Percentiles rank a stretch among this genome's conserved stretches.
phyloP scores from a whole-genome alignment of 2,113 vertebrate genomes.

The Irena cyanogastra region DNA sequence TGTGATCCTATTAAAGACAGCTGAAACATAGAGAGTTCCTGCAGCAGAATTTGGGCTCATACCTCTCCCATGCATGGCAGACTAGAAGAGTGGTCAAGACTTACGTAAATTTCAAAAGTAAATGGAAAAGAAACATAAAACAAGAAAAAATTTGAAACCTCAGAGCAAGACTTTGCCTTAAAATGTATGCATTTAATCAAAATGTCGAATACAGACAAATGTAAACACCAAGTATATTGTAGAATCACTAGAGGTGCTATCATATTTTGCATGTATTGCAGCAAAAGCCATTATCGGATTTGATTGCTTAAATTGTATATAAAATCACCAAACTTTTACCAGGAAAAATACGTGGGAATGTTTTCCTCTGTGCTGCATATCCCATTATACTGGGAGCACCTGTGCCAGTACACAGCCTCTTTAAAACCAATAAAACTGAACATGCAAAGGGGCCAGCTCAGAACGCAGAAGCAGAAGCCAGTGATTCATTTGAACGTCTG shows the following conservation, averaged over 20 bases:
- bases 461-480: conserved; percentile 6
- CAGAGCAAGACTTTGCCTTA: background rate
- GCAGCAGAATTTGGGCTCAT: background rate
- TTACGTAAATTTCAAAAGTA: background rate
- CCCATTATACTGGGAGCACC: background rate
- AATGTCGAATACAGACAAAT: background rate
- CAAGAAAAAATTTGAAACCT: background rate
- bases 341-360: background rate
- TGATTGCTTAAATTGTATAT: background rate
- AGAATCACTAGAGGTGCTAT: background rate
- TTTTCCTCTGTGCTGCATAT: background rate
- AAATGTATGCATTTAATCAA: background rate
- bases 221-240: background rate
- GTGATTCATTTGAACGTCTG: background rate
- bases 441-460: background rate
- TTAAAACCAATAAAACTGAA: background rate
- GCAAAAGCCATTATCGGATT: background rate
- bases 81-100: background rate
- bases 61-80: background rate
- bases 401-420: background rate
- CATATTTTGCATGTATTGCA: background rate
- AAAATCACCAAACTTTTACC: background rate
- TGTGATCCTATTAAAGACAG: background rate
- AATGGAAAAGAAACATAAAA: background rate
- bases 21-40: background rate